These are phyloP conservation scores for Drosophila pseudotalamancana DNA, from an alignment of 2,888 invertebrate genomes.

Conservation along the genomic window DNA sequence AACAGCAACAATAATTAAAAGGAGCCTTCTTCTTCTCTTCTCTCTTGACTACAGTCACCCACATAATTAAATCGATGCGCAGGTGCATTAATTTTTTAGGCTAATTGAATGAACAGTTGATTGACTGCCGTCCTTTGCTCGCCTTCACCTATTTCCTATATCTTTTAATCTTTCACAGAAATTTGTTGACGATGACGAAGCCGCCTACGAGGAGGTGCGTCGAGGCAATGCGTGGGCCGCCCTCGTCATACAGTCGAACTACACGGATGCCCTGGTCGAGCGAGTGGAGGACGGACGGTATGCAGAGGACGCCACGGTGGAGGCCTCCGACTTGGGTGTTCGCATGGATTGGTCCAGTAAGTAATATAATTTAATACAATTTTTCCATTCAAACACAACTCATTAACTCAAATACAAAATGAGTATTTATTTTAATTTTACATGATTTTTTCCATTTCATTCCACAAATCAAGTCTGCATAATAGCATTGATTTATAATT, in stretches of 20 bases:
- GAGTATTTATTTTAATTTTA: too few species aligned
- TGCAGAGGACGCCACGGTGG: constrained; percentile 86
- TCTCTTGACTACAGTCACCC: constrained; percentile 9
- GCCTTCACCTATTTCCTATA: background rate
- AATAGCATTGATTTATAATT: background rate
- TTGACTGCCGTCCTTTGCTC: constrained; percentile 47
- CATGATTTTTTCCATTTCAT: too few species aligned
- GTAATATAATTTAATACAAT: constrained; percentile 64
- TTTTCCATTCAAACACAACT: too few species aligned
- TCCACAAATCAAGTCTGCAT: too few species aligned
- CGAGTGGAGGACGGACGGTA: constrained; percentile 87
- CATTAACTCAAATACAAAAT: too few species aligned
- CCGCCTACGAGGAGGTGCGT: constrained; percentile 88
- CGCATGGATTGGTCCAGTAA: constrained; percentile 94
- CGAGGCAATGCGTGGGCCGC: constrained; percentile 91
- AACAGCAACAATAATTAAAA: background rate
- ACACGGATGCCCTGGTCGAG: constrained; percentile 88
- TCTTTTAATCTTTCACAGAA: constrained; percentile 81
- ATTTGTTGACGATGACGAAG: constrained; percentile 86
- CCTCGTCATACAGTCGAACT: constrained; percentile 90
- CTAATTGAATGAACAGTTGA: constrained; percentile 55
- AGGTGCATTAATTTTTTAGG: constrained; percentile 56
- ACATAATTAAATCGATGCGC: background rate
- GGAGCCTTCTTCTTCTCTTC: background rate
- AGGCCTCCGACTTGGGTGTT: constrained; percentile 88